Evolutionary conservation across 2,888 invertebrate species (phyloP).

Genomic region (Portevinia maculata): DNA sequence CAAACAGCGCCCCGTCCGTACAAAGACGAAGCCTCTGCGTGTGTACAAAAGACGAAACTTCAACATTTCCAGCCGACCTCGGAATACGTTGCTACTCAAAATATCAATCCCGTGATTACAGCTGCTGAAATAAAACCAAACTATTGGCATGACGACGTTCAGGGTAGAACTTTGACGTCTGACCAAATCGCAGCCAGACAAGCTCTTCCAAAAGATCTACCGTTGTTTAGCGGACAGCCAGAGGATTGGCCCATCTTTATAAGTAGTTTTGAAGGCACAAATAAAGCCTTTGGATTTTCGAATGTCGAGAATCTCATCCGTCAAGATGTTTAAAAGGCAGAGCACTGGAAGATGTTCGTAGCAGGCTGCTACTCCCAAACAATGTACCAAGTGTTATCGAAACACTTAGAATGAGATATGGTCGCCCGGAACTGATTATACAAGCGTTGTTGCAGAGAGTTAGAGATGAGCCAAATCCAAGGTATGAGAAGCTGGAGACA

Average conservation of each 20-base stretch:
- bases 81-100: too few relatives aligned
- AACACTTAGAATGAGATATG: conserved; percentile 6
- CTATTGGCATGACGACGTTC: too few relatives aligned
- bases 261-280: conserved; percentile 60
- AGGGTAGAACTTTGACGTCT: neutral
- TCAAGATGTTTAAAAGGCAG: conserved; percentile 25
- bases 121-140: too few relatives aligned
- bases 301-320: conserved; percentile 40
- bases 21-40: too few relatives aligned
- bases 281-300: conserved; percentile 45
- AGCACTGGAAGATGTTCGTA: conserved; percentile 45
- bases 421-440: neutral
- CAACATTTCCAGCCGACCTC: too few relatives aligned
- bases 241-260: conserved; percentile 69
- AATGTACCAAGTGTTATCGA: neutral
- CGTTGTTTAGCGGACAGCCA: conserved; percentile 53
- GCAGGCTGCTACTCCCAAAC: conserved; percentile 37
- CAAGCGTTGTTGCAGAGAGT: conserved; percentile 4
- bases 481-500: neutral
- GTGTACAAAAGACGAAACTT: too few relatives aligned
- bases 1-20: too few relatives aligned
- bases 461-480: neutral
- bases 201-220: conserved; percentile 60
- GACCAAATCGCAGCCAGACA: conserved; percentile 32
- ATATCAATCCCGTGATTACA: too few relatives aligned